phyloP scores from a whole-genome alignment of 2,113 vertebrate species.

The Macrotis lagotis region DNA sequence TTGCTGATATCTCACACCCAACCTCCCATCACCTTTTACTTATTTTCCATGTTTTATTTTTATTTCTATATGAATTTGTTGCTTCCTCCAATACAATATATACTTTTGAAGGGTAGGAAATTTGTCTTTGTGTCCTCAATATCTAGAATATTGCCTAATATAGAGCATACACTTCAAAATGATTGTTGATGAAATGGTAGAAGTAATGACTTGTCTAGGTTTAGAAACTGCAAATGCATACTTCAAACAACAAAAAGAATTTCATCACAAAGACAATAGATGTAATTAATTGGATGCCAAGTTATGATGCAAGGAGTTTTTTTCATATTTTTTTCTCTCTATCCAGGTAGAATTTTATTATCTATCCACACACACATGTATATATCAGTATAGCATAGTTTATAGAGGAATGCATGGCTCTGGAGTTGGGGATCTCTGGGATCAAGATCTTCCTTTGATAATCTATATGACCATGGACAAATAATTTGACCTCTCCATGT shows the following conservation, averaged over 20 bases:
- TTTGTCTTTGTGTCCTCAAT: not conserved
- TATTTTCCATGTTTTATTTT: not conserved
- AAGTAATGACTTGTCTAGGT: slow-evolving; percentile 69
- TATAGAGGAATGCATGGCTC: not conserved
- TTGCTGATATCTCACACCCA: not conserved
- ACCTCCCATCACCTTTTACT: not conserved
- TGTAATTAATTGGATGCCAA: slow-evolving; percentile 54
- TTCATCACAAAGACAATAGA: slow-evolving; percentile 57
- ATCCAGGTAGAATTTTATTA: no score
- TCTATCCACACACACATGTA: no score
- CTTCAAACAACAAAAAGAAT: slow-evolving; percentile 71
- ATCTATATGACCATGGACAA: not conserved
- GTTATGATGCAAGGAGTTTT: slow-evolving; percentile 26
- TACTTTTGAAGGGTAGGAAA: not conserved
- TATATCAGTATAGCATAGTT: not conserved
- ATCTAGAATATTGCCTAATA: not conserved
- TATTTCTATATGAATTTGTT: not conserved
- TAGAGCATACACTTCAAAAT: not conserved
- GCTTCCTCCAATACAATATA: not conserved
- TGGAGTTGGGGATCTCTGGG: not conserved
- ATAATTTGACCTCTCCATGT: not conserved
- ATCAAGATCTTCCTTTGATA: not conserved
- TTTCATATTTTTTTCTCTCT: no score
- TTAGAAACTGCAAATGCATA: slow-evolving; percentile 54
- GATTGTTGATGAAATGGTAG: not conserved